Base-by-base conservation (phyloP, 2,888 invertebrate species). In the Archips crataeganus region DNA sequence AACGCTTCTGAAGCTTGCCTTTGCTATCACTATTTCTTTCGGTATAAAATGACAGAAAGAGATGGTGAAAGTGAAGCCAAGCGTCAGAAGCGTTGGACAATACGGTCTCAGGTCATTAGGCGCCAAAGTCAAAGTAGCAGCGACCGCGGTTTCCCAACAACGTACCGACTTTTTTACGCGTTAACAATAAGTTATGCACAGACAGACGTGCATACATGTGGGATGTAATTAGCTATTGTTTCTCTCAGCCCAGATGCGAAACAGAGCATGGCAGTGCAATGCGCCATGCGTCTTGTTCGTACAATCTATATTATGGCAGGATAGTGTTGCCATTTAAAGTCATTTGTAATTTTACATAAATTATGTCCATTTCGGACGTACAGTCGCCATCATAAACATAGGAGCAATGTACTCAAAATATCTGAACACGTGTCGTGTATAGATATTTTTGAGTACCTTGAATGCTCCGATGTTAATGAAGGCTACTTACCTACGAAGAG, bases 201-300 rank as follows among this genome's bases (percentile, higher is more conserved):
- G 66, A 47, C 45, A 57, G 57, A 42, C 67, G 47, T 69, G 64
- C 73, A 73, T 64, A 68, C 61, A 60, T 70, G 70, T 71, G 67
- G 71, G 64, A 71, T 64, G 71, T 68, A 68, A 65, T 72, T 75
- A 72, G 68, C 75, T 32, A 75, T 75, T 72, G 75, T 75, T 75
- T 72, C 72, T 68, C 73, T 74, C 70, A 72, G 59, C 72, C 63
- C 64, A 72, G 64, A 75, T 75, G 32, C 59, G 60, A 75, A 75
- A 64, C 75, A 75, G 75, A 75, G 75, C 75, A 75, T 72, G 65
- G 72, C 68, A 36, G 11, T 70, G 68, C 60, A 67, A 64, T 39
- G 49, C 59, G 72, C 62, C 66, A 54, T 57, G 51, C 57, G 23
- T 42, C 65, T 65, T 42, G 60, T 71, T 71, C 61, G 23, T 15